A percentile compares a stretch with the other conserved stretches of the same genome.
These are phyloP conservation scores for Drosophila aldrichi DNA, from an alignment of 2,888 invertebrate genomes.

Conservation along the genomic window DNA sequence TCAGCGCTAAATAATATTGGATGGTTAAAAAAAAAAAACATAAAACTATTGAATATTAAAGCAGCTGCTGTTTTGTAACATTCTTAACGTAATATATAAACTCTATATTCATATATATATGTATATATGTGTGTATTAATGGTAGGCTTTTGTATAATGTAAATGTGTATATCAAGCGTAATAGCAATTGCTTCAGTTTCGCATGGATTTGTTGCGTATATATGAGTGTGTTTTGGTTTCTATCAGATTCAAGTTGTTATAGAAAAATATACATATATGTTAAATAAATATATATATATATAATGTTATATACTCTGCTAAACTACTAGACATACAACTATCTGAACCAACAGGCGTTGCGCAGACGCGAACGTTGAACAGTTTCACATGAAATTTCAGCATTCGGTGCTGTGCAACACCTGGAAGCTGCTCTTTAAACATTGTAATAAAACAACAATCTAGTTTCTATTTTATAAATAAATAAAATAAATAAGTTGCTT, in stretches of 20 bases:
- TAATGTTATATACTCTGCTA: conserved; percentile 51
- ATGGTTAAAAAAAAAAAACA: conserved; percentile 8
- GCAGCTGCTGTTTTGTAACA: conserved; percentile 40
- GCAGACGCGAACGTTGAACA: conserved; percentile 27
- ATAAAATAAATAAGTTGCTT: conserved; percentile 76
- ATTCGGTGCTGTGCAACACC: conserved; percentile 33
- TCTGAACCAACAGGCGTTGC: conserved; percentile 11
- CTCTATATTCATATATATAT: conserved; percentile 11
- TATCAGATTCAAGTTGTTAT: conserved; percentile 75
- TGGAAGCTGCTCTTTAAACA: conserved; percentile 57
- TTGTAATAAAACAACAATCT: conserved; percentile 81
- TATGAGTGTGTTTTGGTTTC: conserved; percentile 72
- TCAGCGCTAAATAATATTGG: conserved; percentile 31
- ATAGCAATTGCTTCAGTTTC: conserved; percentile 76
- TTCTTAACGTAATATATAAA: conserved; percentile 17
- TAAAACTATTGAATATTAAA: conserved; percentile 13
- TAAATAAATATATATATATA: conserved; percentile 48
- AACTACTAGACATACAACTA: conserved; percentile 57
- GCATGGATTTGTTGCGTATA: conserved; percentile 55
- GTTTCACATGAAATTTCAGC: conserved; percentile 1
- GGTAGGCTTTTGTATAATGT: conserved; percentile 33
- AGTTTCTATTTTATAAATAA: conserved; percentile 71
- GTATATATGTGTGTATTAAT: conserved; percentile 23
- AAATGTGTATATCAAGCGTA: conserved; percentile 73
- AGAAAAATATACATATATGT: conserved; percentile 70